Base-by-base conservation (phyloP, 2,888 invertebrate species). In the Oxycera nigricornis region DNA sequence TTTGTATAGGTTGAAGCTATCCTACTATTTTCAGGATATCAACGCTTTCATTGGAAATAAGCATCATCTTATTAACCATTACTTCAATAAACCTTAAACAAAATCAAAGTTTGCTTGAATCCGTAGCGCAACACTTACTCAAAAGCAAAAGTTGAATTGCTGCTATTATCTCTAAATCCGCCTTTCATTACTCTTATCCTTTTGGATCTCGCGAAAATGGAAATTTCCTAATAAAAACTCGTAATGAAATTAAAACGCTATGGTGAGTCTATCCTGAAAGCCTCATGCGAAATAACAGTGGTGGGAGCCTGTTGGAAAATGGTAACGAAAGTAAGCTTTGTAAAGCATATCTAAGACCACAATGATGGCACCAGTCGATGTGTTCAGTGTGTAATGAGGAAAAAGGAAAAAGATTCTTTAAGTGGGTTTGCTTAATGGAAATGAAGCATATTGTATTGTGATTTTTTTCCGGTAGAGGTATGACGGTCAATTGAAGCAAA, bases 81-180 rank as follows among this genome's bases (percentile, higher is more conserved):
- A n/a, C n/a, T n/a, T n/a, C n/a, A n/a, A n/a, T n/a, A n/a, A n/a
- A n/a, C n/a, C n/a, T n/a, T n/a, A n/a, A n/a, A n/a, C n/a, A n/a
- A n/a, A n/a, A n/a, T n/a, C n/a, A n/a, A n/a, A n/a, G n/a, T n/a
- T n/a, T n/a, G n/a, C n/a, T n/a, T n/a, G n/a, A n/a, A n/a, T n/a
- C n/a, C n/a, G n/a, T n/a, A n/a, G n/a, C n/a, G n/a, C n/a, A n/a
- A n/a, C n/a, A n/a, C n/a, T n/a, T n/a, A n/a, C n/a, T 62, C 41
- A 65, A 73, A 75, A 68, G 68, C 75, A 73, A 55, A 75, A 75
- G 75, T 75, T 75, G 73, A 75, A 75, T 75, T 73, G 68, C 59
- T 68, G 75, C 75, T 73, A 75, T 75, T 75, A 59, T 52, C 61
- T 35, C 57, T 11, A 46, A 73, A 75, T 75, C 73, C 50, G 14